Evolutionary conservation across 2,113 vertebrate species (phyloP).

Genomic region (Proteles cristata): DNA sequence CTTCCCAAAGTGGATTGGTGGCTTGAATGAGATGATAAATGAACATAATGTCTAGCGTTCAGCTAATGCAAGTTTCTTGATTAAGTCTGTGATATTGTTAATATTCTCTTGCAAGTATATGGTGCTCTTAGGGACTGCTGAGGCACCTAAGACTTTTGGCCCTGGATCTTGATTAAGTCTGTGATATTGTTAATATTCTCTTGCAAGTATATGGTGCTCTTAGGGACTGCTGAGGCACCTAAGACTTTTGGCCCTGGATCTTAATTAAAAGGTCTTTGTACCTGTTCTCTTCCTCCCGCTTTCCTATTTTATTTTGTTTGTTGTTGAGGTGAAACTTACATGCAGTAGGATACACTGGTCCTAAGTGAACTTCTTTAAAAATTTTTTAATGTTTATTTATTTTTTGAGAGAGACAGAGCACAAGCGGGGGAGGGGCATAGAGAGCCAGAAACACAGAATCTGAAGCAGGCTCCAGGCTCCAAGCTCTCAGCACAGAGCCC

Average conservation of each 20-base stretch:
- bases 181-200: neutral
- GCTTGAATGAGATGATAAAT: neutral
- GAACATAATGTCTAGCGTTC: neutral
- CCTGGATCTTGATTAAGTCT: neutral
- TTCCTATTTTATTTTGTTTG: neutral
- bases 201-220: neutral
- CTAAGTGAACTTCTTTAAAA: neutral
- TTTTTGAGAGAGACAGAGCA: no score
- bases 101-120: neutral
- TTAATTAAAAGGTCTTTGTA: neutral
- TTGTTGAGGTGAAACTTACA: neutral
- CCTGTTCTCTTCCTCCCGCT: neutral
- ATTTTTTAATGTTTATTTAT: no score
- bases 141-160: neutral
- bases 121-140: neutral
- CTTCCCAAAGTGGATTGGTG: neutral
- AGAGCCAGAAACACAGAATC: no score
- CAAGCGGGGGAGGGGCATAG: no score
- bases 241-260: neutral
- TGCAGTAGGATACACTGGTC: neutral
- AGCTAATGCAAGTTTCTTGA: neutral
- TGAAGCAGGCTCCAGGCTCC: no score
- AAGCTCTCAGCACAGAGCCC: no score
- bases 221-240: neutral
- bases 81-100: neutral